Conservation (phyloP, 2,113 vertebrate genomes). For the Cepphus grylle region DNA sequence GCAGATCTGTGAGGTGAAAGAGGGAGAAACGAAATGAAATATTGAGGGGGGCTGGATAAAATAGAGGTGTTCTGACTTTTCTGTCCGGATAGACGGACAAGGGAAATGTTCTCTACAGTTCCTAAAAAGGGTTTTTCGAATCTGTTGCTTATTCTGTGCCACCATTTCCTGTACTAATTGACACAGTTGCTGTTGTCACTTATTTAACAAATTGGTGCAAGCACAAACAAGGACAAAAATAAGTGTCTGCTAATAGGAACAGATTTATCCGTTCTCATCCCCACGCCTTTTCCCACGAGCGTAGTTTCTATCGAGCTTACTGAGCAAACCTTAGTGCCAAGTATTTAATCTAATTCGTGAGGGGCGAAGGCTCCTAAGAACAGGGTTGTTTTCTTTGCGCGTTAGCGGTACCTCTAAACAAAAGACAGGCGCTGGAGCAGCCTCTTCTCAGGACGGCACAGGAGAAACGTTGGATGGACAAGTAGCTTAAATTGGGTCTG, state of each 20-base stretch:
- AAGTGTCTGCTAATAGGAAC: conserved; percentile 42
- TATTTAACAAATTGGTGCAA: conserved; percentile 43
- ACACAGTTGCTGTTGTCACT: conserved; percentile 59
- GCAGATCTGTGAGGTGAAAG: fast-evolving
- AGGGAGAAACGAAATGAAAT: background rate
- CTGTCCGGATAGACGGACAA: background rate
- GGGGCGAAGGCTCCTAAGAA: background rate
- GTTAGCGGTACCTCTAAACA: fast-evolving
- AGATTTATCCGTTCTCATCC: conserved; percentile 43
- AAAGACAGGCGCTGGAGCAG: background rate
- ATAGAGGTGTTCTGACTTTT: fast-evolving
- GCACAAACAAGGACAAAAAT: conserved; percentile 63
- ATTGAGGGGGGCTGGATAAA: background rate
- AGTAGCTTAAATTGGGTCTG: background rate
- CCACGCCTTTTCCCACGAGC: conserved; percentile 30
- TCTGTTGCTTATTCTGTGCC: background rate
- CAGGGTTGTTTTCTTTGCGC: background rate
- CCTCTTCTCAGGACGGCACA: background rate
- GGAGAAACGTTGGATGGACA: background rate
- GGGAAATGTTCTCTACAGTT: fast-evolving
- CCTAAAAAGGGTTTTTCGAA: background rate
- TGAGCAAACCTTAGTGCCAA: background rate
- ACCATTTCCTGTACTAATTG: conserved; percentile 11
- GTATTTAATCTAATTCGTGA: background rate
- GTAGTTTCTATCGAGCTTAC: background rate